These are phyloP conservation scores for Cremastobaeus sp. DNA, from an alignment of 2,888 invertebrate genomes.

Conservation along the genomic window DNA sequence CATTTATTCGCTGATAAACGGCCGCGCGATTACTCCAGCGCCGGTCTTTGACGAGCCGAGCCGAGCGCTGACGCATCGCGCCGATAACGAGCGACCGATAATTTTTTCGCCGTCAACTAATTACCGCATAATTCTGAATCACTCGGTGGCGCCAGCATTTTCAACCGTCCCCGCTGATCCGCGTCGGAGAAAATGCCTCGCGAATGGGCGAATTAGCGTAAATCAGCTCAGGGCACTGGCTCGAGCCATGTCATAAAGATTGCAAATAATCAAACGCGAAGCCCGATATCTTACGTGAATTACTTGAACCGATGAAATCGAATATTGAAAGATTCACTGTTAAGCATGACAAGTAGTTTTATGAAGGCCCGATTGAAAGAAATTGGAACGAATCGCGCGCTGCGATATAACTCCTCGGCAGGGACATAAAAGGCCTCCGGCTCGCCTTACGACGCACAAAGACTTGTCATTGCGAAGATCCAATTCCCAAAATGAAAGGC, in stretches of 20 bases:
- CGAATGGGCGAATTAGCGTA: no score
- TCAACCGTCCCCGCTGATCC: no score
- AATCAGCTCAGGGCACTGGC: no score
- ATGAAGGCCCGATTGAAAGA: slow-evolving; percentile 32
- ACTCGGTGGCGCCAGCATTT: slow-evolving; percentile 29
- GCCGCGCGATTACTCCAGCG: slow-evolving; percentile 53
- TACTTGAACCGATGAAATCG: background rate
- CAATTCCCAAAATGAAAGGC: slow-evolving; percentile 62
- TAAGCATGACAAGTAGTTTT: slow-evolving; percentile 35
- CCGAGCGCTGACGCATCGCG: slow-evolving; percentile 24
- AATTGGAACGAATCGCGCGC: slow-evolving; percentile 33
- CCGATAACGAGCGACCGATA: slow-evolving; percentile 13
- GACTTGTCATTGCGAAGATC: slow-evolving; percentile 55
- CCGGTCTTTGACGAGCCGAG: slow-evolving; percentile 28
- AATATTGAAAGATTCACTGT: slow-evolving; percentile 11
- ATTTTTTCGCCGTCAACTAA: slow-evolving; percentile 40
- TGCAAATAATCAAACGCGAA: background rate
- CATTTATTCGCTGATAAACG: slow-evolving; percentile 59
- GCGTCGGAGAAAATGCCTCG: no score
- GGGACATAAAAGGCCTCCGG: slow-evolving; percentile 38
- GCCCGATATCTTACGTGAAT: no score
- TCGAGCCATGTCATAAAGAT: no score
- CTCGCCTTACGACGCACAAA: slow-evolving; percentile 47
- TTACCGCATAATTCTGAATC: slow-evolving; percentile 23
- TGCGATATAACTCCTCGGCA: slow-evolving; percentile 29